These are phyloP conservation scores for Halcyon leucocephala DNA, from an alignment of 2,797 vertebrate genomes.

Conservation along the genomic window DNA sequence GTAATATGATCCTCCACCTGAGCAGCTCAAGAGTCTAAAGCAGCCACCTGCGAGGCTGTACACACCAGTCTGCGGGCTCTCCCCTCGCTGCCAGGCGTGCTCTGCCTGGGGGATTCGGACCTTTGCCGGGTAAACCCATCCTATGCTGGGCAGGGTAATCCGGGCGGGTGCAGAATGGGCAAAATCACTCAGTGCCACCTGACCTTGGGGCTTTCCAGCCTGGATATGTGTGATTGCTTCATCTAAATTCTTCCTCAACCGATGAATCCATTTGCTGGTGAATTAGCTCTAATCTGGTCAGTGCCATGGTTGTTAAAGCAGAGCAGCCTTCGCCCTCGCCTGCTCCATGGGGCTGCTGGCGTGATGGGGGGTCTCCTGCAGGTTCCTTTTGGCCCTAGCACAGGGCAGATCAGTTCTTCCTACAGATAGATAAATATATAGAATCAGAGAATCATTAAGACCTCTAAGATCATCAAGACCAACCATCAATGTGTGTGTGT, in stretches of 20 bases:
- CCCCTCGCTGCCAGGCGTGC: not conserved
- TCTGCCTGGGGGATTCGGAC: not conserved
- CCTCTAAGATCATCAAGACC: too few species aligned
- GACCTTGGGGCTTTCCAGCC: not conserved
- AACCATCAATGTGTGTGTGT: too few species aligned
- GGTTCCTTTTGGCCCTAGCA: not conserved
- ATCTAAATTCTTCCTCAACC: not conserved
- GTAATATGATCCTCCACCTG: conserved; percentile 53
- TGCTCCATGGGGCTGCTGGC: fast-evolving
- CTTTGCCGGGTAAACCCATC: not conserved
- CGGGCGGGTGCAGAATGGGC: not conserved
- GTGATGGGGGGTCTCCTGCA: not conserved
- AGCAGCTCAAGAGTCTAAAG: conserved; percentile 5
- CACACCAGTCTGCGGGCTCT: not conserved
- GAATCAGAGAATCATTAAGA: too few species aligned
- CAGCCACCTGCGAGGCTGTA: not conserved
- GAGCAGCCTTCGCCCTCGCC: not conserved
- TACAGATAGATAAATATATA: not conserved
- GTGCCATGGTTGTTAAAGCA: not conserved
- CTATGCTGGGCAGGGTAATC: not conserved
- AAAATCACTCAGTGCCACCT: not conserved
- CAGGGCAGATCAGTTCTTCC: not conserved
- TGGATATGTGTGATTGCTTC: not conserved
- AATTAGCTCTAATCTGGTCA: not conserved
- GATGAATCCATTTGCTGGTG: not conserved